phyloP scores from a whole-genome alignment of 2,113 vertebrate genomes.

The Crotalus helleri region DNA sequence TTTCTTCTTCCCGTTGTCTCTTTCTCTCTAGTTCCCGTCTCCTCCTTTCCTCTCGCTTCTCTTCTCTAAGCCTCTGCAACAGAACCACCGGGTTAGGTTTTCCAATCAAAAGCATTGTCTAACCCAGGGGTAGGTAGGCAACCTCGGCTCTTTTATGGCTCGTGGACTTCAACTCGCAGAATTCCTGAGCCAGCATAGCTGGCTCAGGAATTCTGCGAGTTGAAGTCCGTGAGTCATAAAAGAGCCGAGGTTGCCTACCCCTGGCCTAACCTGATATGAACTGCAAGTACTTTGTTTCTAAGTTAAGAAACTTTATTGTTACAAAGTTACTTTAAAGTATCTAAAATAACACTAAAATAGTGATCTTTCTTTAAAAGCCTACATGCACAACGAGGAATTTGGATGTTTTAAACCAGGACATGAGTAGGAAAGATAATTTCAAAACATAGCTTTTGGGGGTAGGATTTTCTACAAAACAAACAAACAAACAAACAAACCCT shows the following conservation, averaged over 20 bases:
- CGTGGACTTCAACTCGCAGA: too few relatives aligned
- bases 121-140: too few relatives aligned
- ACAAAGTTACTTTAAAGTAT: background rate
- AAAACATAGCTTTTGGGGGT: background rate
- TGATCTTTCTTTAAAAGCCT: background rate
- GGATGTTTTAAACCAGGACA: background rate
- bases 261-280: background rate
- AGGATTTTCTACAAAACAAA: background rate
- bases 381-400: background rate
- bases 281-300: background rate
- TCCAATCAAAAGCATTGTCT: background rate
- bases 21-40: constrained; percentile 93
- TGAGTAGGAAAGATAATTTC: background rate
- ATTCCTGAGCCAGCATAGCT: too few relatives aligned
- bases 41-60: constrained; percentile 94
- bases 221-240: too few relatives aligned
- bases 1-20: constrained; percentile 92
- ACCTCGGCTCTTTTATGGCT: too few relatives aligned
- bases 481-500: background rate
- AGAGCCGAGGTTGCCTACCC: too few relatives aligned
- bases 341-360: background rate
- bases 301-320: background rate
- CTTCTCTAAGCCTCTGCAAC: constrained; percentile 88
- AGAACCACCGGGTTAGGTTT: constrained; percentile 20
- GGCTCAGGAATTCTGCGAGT: too few relatives aligned